Conservation (phyloP, 2,797 vertebrate species). For the Crenuchus spilurus region DNA sequence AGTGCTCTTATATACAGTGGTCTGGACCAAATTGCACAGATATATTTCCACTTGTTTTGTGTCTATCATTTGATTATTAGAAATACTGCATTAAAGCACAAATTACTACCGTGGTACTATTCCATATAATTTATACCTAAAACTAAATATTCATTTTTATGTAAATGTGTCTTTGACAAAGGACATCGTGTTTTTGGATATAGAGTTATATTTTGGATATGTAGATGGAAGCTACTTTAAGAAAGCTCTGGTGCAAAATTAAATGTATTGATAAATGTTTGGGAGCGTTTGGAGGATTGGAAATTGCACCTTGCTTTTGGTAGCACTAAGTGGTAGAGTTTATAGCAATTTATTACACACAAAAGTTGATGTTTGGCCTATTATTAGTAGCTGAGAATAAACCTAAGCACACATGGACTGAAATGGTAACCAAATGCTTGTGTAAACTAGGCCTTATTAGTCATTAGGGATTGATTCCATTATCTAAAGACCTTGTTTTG, state of each 20-base stretch:
- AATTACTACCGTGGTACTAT: not conserved
- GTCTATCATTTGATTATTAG: not conserved
- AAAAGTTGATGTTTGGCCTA: not conserved
- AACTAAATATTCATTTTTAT: not conserved
- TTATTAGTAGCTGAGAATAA: not conserved
- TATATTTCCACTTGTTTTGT: not conserved
- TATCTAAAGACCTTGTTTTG: not conserved
- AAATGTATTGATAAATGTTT: not conserved
- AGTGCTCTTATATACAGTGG: not conserved
- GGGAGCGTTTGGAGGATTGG: not conserved
- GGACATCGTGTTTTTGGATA: too few relatives aligned
- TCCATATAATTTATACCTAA: not conserved
- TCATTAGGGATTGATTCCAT: not conserved
- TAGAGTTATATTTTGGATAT: not conserved
- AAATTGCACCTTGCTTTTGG: not conserved
- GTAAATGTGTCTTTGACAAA: not conserved
- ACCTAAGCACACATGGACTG: not conserved
- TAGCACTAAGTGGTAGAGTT: not conserved
- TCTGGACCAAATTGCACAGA: not conserved
- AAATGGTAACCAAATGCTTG: not conserved
- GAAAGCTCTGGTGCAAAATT: not conserved
- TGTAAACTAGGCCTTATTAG: not conserved
- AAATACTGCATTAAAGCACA: constrained; percentile 1
- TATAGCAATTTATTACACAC: not conserved
- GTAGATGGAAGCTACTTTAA: not conserved